Evolutionary conservation across 2,797 vertebrate species (phyloP), one percentile per base, ranked within the genome.

Genomic region (Lacerta bilineata): DNA sequence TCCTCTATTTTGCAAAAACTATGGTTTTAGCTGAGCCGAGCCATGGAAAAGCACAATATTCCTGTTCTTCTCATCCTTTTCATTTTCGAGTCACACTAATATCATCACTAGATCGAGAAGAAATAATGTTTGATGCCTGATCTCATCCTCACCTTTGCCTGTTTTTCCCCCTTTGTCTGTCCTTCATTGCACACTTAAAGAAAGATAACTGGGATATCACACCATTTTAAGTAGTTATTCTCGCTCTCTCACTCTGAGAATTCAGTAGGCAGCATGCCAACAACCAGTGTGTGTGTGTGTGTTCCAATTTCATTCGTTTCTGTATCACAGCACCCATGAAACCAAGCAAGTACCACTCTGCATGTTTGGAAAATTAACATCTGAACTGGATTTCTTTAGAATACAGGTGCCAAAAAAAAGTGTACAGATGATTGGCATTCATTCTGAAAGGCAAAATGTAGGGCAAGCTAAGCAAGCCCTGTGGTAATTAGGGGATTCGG

Each of bases 141-240:
- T 74, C 82, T 84, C 43, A 72, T 72, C n/a, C 46, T 50, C 69
- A 74, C 68, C 18, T 84, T 72, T 33, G 33, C 68, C 46, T 59
- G 43, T 25, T 46, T 84, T 84, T n/a, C 36, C 15, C 15, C n/a
- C n/a, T 59, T 74, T 74, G 20, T 55, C 83, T 71, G 55, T 55
- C n/a, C 69, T 74, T 59, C 46, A 55, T 55, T 74, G 20, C 43
- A 41, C 39, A 84, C 69, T 74, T 72, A 33, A 23, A 74, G 68
- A 83, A 55, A 55, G 82, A 83, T 83, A 84, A 84, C 39, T 59
- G 10, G 29, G 46, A 72, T 33, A 71, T 25, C 43, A 46, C 82
- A 83, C 82, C 64, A 29, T 71, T 83, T 83, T 55, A 83, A 64
- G 64, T 71, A 71, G 81, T 71, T 20, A 11, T 50, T 41, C 64